Evolutionary conservation across 1,140 invertebrate genomes (phyloP), one percentile per base, ranked within the genome.

Genomic region (Drosophila gunungcola): DNA sequence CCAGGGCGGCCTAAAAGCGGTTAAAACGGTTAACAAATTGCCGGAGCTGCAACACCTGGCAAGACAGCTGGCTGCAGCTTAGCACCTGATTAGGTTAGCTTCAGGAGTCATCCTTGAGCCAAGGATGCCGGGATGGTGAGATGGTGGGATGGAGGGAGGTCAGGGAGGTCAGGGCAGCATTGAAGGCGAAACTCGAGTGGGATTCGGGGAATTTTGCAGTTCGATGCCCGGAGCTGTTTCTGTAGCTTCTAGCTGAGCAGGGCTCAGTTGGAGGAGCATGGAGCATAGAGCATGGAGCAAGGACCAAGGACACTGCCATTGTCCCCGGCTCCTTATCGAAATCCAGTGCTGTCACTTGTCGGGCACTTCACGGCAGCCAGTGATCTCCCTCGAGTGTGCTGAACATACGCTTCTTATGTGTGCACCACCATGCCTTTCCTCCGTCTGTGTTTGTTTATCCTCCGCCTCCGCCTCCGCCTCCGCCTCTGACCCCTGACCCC

Each of bases 331-430:
- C 46, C 72, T 57, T 75, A 75, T 75, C 73, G 73, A 65, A 77
- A 77, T 77, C 74, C 74, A 77, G 63, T 68, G 74, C 74, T 77
- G 64, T 77, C 74, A 77, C 74, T 77, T 77, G 74, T 77, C 73
- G 64, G 73, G 54, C 83, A 86, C 75, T 89, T 86, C 83, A 81
- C 78, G 78, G 70, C 73, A 79, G 83, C 75, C 80, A 89, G 56
- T 89, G 83, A 88, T 88, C 84, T 88, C 83, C 83, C 84, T 78
- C 49, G 83, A 88, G 83, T 89, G 80, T 79, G 84, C 80, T 89
- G 72, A 89, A 88, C 84, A 89, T 89, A 83, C 76, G 79, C 56
- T 72, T 41, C 34, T 36, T 58, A 48, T 48, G 25, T 48, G 51
- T 57, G 38, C 77, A 49, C 53, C 10, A 13, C 34, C 34, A 12